Base-by-base conservation (phyloP, 2,888 invertebrate genomes). In the Cataglyphis rosenhaueri region DNA sequence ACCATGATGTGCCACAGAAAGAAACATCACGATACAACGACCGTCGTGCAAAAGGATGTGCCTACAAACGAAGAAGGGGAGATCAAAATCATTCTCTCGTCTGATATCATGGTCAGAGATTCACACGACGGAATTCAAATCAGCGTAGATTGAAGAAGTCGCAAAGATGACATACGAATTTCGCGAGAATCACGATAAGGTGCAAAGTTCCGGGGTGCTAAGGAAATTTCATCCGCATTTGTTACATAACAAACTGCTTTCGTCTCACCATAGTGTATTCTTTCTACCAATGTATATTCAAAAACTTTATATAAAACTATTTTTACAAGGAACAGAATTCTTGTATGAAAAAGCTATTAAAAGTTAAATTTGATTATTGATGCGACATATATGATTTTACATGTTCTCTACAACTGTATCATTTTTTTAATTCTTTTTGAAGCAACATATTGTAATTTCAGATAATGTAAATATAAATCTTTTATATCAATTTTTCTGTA, bases 1-100 rank as follows among this genome's bases (percentile, higher is more conserved):
- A 96, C 96, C 1, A 95, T 96, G 96, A 95, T 95, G 95, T 95
- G 95, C 38, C 96, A 96, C 91, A 95, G 95, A 81, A 96, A 96
- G 90, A 96, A 96, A 90, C 96, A 96, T 84, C 92, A 93, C 62
- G 68, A 85, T 18, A 81, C 90, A 0, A 57, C 89, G 2, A 48
- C 84, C 0, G 44, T 85, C 4, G 68, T 65, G n/a, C 87, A 90
- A 64, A 92, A 93, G 21, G 89, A 90, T 1, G 85, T 81, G 5
- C 48, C 84, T 52, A 86, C 75, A 65, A 84, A 86, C 0, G 85
- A 82, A 32, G 83, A 66, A 5, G n/a, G 73, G 8, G 87, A 87
- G 48, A 79, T 76, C 5, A 86, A 86, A 57, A 85, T 85, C 35
- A 78, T 86, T 55, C 81, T 88, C 25, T 82, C 89, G 18, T 79